These are phyloP conservation scores for Rhinatrema bivittatum DNA, from an alignment of 2,797 vertebrate species.

Conservation along the genomic window DNA sequence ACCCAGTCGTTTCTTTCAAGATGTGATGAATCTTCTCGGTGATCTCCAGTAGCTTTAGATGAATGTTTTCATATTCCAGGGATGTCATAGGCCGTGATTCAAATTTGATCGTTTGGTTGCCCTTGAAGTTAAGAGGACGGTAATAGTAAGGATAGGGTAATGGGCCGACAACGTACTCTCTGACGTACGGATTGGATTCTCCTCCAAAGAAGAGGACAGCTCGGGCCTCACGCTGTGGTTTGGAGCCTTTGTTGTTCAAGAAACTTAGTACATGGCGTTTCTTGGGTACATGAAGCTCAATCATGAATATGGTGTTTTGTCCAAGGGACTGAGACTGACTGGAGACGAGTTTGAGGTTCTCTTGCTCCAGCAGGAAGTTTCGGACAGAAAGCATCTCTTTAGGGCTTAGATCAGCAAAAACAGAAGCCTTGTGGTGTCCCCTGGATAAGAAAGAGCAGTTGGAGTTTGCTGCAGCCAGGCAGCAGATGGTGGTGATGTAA, in stretches of 20 bases:
- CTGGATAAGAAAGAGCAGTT: neutral
- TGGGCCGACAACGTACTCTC: conserved; percentile 77
- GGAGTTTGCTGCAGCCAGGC: neutral
- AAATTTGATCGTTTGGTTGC: conserved; percentile 41
- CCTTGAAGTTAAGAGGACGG: conserved; percentile 31
- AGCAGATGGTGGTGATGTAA: neutral
- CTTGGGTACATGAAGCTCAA: conserved; percentile 76
- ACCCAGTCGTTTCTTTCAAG: conserved; percentile 67
- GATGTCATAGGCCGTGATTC: conserved; percentile 58
- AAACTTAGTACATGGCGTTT: conserved; percentile 69
- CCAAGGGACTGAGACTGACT: conserved; percentile 34
- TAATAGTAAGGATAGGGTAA: conserved; percentile 64
- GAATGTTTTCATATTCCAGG: conserved; percentile 63
- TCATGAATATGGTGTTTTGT: conserved; percentile 80
- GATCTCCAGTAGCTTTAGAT: conserved; percentile 23
- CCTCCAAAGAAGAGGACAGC: conserved; percentile 75
- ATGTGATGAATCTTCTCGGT: conserved; percentile 53
- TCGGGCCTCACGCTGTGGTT: conserved; percentile 66
- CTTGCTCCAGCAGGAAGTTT: conserved; percentile 59
- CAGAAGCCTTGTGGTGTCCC: conserved; percentile 27
- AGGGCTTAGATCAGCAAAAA: conserved; percentile 73
- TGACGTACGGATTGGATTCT: conserved; percentile 67
- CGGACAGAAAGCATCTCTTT: conserved; percentile 66
- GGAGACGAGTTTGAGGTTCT: conserved; percentile 57
- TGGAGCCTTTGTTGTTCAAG: conserved; percentile 55